Percentiles rank a stretch among this genome's conserved stretches.
phyloP scores from a whole-genome alignment of 2,113 vertebrate genomes.

The Octodon degus region DNA sequence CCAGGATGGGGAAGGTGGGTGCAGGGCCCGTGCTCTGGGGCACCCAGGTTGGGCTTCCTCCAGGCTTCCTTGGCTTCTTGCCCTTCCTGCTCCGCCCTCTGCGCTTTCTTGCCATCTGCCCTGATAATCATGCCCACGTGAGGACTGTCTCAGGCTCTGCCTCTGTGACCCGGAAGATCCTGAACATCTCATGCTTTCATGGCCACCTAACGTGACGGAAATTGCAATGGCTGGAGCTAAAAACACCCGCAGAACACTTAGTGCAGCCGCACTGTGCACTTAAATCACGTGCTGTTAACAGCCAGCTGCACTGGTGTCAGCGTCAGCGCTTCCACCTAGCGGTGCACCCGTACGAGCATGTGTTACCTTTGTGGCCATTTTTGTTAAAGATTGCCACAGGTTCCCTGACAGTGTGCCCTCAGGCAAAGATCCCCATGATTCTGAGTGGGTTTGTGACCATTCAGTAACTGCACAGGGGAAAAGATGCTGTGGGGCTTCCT shows the following conservation, averaged over 20 bases:
- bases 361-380: neutral
- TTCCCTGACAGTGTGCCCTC: neutral
- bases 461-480: neutral
- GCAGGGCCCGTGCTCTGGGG: neutral
- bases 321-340: neutral
- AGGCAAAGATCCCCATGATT: neutral
- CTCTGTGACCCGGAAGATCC: neutral
- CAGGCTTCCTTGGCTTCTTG: neutral
- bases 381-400: neutral
- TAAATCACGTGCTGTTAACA: neutral
- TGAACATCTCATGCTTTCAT: neutral
- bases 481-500: neutral
- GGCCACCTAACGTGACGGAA: neutral
- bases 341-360: neutral
- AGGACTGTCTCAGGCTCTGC: neutral
- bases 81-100: neutral
- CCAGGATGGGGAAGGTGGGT: constrained; percentile 94
- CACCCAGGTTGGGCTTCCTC: neutral
- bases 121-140: neutral
- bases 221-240: neutral
- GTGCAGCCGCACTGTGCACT: neutral
- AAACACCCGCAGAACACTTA: neutral
- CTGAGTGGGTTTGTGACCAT: neutral
- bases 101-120: neutral
- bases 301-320: neutral